Evolutionary conservation across 2,113 vertebrate genomes (phyloP), one percentile per base, ranked within the genome.

Genomic region (Sebastes schlegelii): DNA sequence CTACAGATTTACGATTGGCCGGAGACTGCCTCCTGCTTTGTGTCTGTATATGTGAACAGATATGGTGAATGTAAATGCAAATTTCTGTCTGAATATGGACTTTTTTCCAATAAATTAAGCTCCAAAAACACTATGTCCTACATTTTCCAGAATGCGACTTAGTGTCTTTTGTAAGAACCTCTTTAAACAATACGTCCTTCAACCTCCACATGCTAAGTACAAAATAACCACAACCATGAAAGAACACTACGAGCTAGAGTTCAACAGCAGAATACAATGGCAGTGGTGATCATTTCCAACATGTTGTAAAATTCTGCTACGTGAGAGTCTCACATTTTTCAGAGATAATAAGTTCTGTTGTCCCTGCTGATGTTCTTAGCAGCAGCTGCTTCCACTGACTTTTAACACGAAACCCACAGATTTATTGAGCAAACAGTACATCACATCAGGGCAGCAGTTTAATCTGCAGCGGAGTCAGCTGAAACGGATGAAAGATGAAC

Each of bases 341-440:
- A 12, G 17, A 48, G 49, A 49, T 82, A 67, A 49, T 71, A 12
- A 66, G 23, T 46, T 45, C 16, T 67, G 66, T 72, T 60, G 60
- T 70, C 58, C 64, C 46, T 55, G 76, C 66, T 66, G 60, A 70
- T 81, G 46, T 77, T 74, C 62, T 26, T 60, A 34, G 65, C 52
- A 63, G 74, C 88, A 89, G 81, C 78, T 84, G 84, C 70, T 84
- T 82, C 67, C 55, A 72, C 74, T 81, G 84, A 75, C 54, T 86
- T 54, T 65, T 61, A 74, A 89, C 74, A 84, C 77, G 84, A 74
- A 86, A 66, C 43, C 49, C 19, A 8, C 5, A 80, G 65, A 84
- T 80, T 82, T 81, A 84, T 52, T 71, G 78, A 74, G 71, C 81
- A 71, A 84, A 79, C 74, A 83, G 19, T 19, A 60, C 72, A 81